A percentile compares a stretch with the other conserved stretches of the same genome.
Conservation (phyloP, 2,113 vertebrate genomes). For the Vidua macroura region DNA sequence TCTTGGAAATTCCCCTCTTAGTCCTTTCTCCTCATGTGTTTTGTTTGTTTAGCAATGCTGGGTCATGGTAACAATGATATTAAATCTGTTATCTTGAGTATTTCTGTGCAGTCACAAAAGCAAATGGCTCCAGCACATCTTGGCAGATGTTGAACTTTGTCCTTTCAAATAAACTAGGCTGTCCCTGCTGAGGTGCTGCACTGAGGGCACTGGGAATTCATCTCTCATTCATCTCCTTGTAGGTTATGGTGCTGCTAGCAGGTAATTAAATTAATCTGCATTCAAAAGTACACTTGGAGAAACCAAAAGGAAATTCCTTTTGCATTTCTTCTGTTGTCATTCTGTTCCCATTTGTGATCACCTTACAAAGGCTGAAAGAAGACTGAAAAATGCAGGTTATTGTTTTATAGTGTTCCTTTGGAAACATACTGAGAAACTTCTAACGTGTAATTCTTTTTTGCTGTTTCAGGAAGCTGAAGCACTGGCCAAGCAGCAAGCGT, state of each 20-base stretch:
- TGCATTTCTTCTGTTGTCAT: not conserved
- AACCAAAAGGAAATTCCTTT: not conserved
- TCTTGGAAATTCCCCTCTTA: not conserved
- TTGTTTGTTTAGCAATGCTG: not conserved
- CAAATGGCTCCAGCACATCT: not conserved
- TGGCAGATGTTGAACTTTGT: not conserved
- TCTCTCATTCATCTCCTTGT: not conserved
- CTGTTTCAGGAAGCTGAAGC: constrained; percentile 79
- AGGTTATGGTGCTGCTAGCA: not conserved
- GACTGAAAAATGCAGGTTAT: not conserved
- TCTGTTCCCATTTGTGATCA: not conserved
- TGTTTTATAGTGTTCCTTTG: not conserved
- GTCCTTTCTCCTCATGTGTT: not conserved
- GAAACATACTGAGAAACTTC: not conserved
- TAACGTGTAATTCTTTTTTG: not conserved
- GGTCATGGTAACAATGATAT: not conserved
- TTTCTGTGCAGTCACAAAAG: not conserved
- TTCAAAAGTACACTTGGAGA: not conserved
- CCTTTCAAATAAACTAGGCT: not conserved
- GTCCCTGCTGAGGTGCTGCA: not conserved
- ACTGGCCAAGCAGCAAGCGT: constrained; percentile 74
- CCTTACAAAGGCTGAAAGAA: not conserved
- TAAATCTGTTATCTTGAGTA: not conserved
- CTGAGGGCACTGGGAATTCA: not conserved
- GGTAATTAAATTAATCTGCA: not conserved